These are phyloP conservation scores for Nerophis ophidion DNA, from an alignment of 2,113 vertebrate species.

Conservation along the genomic window DNA sequence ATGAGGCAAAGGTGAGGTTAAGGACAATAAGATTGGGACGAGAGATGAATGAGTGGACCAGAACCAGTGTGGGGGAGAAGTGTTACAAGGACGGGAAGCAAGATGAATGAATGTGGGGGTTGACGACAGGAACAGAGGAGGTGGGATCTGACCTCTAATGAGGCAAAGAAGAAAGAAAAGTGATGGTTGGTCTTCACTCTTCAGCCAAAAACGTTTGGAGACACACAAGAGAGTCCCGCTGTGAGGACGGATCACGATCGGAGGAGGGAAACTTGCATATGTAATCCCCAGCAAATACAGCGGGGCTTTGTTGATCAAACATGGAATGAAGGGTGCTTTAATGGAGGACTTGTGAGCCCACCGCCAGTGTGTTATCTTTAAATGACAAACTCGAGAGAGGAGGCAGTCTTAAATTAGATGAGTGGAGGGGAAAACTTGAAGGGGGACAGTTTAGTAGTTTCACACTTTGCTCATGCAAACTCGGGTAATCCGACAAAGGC, in stretches of 20 bases:
- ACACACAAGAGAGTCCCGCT: background rate
- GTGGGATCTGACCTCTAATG: background rate
- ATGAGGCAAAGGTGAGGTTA: conserved; percentile 39
- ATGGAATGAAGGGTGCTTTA: conserved; percentile 4
- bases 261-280: background rate
- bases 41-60: conserved; percentile 26
- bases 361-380: conserved; percentile 1
- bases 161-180: background rate
- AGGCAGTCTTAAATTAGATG: background rate
- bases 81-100: background rate
- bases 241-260: background rate
- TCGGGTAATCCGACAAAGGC: too few species aligned
- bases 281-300: conserved; percentile 1
- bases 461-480: background rate
- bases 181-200: background rate
- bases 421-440: background rate
- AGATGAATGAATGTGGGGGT: background rate
- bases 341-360: background rate
- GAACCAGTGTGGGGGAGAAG: conserved; percentile 9
- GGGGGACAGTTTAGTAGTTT: background rate
- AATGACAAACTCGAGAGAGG: background rate
- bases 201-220: too few species aligned
- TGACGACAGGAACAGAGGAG: background rate
- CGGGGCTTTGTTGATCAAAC: background rate
- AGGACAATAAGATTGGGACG: conserved; percentile 24